Percentiles rank a stretch among this genome's conserved stretches.
Evolutionary conservation across 2,888 invertebrate genomes (phyloP).

Genomic region (Rhagophthalmus giganteus): DNA sequence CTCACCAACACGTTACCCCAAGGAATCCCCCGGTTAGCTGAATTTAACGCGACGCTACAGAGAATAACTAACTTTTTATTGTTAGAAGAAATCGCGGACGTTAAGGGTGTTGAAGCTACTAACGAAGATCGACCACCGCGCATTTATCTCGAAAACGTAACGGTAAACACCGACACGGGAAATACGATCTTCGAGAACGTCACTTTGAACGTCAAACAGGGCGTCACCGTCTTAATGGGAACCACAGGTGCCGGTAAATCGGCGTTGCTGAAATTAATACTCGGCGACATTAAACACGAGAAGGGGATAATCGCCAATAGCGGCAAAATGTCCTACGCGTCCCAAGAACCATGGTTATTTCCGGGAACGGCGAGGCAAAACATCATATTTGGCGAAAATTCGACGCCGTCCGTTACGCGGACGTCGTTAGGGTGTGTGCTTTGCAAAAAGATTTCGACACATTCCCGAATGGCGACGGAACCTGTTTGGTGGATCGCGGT

Average conservation of each 20-base stretch:
- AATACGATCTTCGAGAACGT: slow-evolving; percentile 49
- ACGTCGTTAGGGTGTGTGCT: slow-evolving; percentile 65
- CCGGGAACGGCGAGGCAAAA: slow-evolving; percentile 68
- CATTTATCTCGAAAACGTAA: too few species aligned
- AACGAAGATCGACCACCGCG: too few species aligned
- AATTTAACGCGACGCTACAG: slow-evolving; percentile 73
- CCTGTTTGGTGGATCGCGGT: slow-evolving; percentile 76
- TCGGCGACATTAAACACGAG: slow-evolving; percentile 71
- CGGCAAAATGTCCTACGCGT: slow-evolving; percentile 62
- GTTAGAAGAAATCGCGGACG: slow-evolving; percentile 45
- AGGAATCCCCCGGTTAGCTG: slow-evolving; percentile 78
- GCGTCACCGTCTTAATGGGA: slow-evolving; percentile 61
- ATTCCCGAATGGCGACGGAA: slow-evolving; percentile 72
- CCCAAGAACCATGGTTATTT: slow-evolving; percentile 64
- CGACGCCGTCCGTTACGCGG: slow-evolving; percentile 59
- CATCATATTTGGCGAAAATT: slow-evolving; percentile 69
- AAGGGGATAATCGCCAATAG: slow-evolving; percentile 67
- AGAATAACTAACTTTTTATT: slow-evolving; percentile 65
- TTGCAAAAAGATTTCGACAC: slow-evolving; percentile 68
- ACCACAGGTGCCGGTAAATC: slow-evolving; percentile 65
- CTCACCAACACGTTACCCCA: slow-evolving; percentile 90
- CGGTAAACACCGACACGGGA: slow-evolving; percentile 61
- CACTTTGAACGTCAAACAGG: slow-evolving; percentile 48
- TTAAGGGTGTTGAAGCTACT: background rate
- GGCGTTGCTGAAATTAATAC: slow-evolving; percentile 56